phyloP scores from a whole-genome alignment of 2,888 invertebrate genomes.

The Schizaphis graminum region DNA sequence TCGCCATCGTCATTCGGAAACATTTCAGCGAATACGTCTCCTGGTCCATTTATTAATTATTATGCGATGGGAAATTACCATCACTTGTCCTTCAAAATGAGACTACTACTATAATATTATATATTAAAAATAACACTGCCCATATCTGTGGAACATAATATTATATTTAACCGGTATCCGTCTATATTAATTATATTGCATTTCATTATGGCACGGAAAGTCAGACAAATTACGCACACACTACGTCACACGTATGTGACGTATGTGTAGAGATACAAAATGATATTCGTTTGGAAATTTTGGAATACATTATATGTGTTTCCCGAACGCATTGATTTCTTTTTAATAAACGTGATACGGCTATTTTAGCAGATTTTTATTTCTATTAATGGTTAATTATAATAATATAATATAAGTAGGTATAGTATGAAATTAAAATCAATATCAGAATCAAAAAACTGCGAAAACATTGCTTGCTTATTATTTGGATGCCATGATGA shows the following conservation, averaged over 20 bases:
- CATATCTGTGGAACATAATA: background rate
- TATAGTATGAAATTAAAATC: background rate
- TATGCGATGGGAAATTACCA: background rate
- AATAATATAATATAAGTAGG: background rate
- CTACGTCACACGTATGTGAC: background rate
- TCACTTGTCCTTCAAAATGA: background rate
- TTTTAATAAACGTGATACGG: background rate
- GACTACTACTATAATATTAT: background rate
- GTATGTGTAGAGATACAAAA: background rate
- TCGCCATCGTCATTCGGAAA: background rate
- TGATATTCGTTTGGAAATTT: background rate
- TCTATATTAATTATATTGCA: background rate
- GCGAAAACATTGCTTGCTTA: background rate
- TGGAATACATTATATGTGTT: background rate
- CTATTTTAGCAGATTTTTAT: background rate
- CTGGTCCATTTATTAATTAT: background rate
- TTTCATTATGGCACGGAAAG: background rate
- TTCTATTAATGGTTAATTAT: background rate
- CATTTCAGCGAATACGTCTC: background rate
- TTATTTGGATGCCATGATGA: background rate
- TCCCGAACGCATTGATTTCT: background rate
- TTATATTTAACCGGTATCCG: background rate
- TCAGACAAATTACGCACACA: background rate
- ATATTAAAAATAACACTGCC: background rate
- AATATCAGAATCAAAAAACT: background rate